Evolutionary conservation across 2,888 invertebrate species (phyloP).

Genomic region (Meiosimyza decipiens): DNA sequence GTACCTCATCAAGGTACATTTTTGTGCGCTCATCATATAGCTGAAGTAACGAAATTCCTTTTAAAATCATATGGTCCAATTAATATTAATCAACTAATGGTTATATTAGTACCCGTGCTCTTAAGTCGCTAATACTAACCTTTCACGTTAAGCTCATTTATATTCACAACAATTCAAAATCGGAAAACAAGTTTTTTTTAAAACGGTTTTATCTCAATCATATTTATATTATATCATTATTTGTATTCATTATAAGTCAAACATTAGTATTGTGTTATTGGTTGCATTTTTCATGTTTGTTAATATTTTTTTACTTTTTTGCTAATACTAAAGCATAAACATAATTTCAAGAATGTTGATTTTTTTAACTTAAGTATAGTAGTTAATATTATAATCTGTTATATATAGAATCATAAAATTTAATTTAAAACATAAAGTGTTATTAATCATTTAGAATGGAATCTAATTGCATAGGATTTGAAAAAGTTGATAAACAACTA

Average conservation of each 20-base stretch:
- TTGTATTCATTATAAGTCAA: slow-evolving; percentile 8
- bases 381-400: slow-evolving; percentile 15
- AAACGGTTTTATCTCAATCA: slow-evolving; percentile 28
- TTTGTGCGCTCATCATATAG: too few species aligned
- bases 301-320: slow-evolving; percentile 32
- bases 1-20: too few species aligned
- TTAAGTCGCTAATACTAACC: too few species aligned
- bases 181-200: slow-evolving; percentile 1
- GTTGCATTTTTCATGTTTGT: slow-evolving; percentile 15
- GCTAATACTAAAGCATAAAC: slow-evolving; percentile 36
- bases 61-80: too few species aligned
- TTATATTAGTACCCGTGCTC: too few species aligned
- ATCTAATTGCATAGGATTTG: neutral
- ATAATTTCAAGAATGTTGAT: slow-evolving; percentile 49
- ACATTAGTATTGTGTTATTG: slow-evolving; percentile 18
- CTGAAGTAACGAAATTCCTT: too few species aligned
- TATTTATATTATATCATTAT: slow-evolving; percentile 23
- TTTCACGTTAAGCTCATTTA: too few species aligned
- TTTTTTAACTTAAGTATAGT: slow-evolving; percentile 41
- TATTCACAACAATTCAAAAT: too few species aligned
- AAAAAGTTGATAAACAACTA: neutral
- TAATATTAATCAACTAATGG: too few species aligned
- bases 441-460: slow-evolving; percentile 14
- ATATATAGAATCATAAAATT: slow-evolving; percentile 22
- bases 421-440: neutral